Base-by-base conservation (phyloP, 2,888 invertebrate species). In the Torymus aiolomorphi region DNA sequence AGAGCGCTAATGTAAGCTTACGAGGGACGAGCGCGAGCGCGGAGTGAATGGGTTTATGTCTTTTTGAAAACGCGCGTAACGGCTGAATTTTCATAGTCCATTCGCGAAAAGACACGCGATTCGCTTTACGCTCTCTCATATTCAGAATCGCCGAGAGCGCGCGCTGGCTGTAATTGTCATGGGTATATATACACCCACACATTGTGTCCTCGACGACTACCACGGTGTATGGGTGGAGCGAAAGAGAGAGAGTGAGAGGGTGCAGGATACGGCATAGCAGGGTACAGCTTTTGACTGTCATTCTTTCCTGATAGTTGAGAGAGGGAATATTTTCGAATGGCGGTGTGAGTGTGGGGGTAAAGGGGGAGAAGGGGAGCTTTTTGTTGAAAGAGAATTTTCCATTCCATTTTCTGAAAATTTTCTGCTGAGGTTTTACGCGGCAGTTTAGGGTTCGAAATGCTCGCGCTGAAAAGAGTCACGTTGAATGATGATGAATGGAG, bases 31-130 rank as follows among this genome's bases (percentile, higher is more conserved):
- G 4, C 14, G 20, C 13, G 4, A n/a, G 24, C 54, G 42, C 42
- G 42, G 42, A 42, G 42, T 42, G 42, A 70, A 63, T 63, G 18
- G 56, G 49, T 71, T 70, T 76, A 70, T 31, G 51, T 54, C 62
- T 63, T 13, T 76, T 70, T 62, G n/a, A 54, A 70, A 76, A 62
- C 67, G 18, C n/a, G 18, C 12, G 51, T 52, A 18, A 11, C 20
- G 14, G 69, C 24, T 69, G 71, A 78, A 78, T 73, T 78, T 73
- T 78, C 78, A 73, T 78, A 67, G 78, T 51, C 73, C 78, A 69
- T 74, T 78, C 78, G 56, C 13, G 42, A 42, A 42, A 42, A 42
- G 42, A 42, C 42, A 42, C 42, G 42, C 42, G 42, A 42, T 42
- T 42, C 42, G 42, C 42, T 42, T 42, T 42, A 42, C 42, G 42